Conservation (phyloP, 2,797 vertebrate genomes). For the Acomys russatus region DNA sequence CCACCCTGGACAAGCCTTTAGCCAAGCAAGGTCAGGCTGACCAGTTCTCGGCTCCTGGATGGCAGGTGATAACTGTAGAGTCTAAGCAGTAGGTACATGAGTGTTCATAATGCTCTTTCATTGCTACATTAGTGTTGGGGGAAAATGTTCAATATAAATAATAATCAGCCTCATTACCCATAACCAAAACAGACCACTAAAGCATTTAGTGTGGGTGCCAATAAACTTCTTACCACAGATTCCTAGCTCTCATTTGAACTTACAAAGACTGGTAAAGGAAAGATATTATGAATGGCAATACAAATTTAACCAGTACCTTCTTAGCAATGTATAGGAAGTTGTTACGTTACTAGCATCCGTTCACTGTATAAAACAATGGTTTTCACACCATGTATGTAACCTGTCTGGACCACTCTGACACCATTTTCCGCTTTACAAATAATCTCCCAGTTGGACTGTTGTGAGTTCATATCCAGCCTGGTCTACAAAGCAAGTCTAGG, state of each 20-base stretch:
- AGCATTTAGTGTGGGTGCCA: not conserved
- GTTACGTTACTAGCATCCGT: not conserved
- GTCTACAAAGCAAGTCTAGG: no score
- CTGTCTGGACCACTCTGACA: not conserved
- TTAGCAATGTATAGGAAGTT: not conserved
- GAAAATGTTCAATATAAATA: slow-evolving; percentile 33
- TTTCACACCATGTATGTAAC: not conserved
- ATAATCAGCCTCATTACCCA: not conserved
- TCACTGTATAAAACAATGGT: not conserved
- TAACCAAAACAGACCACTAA: slow-evolving; percentile 17
- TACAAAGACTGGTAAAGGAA: not conserved
- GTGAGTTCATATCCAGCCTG: no score
- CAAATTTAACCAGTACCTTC: not conserved
- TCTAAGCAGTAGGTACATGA: not conserved
- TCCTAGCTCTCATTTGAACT: slow-evolving; percentile 35
- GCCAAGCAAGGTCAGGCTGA: not conserved
- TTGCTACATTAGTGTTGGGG: slow-evolving; percentile 11
- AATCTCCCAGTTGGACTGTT: not conserved
- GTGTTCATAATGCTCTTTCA: slow-evolving; percentile 1
- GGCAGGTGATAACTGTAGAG: not conserved
- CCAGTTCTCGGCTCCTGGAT: not conserved
- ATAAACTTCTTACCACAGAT: not conserved
- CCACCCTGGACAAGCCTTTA: not conserved
- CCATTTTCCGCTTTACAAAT: not conserved
- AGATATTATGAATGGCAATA: not conserved